Percentiles rank a stretch among this genome's conserved stretches.
Conservation (phyloP, 2,797 vertebrate species). For the Novumbra hubbsi region DNA sequence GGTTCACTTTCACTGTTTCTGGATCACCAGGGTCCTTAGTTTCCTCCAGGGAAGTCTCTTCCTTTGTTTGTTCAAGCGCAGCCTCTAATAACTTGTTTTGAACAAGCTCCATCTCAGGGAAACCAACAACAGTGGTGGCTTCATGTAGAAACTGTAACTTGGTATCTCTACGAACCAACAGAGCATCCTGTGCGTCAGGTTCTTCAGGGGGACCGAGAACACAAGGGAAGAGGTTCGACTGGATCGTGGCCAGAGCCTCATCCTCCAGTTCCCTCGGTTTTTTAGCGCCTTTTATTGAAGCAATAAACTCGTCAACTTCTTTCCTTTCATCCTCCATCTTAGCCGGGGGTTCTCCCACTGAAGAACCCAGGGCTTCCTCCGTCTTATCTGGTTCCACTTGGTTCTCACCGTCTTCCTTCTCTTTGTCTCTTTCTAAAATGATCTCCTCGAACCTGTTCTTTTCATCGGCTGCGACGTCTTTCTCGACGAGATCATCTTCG, state of each 20-base stretch:
- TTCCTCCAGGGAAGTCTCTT: conserved; percentile 30
- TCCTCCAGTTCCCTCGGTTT: neutral
- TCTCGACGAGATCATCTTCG: conserved; percentile 11
- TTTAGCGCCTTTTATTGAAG: conserved; percentile 43
- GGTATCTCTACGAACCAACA: conserved; percentile 31
- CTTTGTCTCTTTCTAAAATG: conserved; percentile 40
- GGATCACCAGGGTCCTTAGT: conserved; percentile 14
- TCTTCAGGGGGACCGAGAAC: conserved; percentile 45
- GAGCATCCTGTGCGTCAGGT: conserved; percentile 39
- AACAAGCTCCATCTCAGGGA: conserved; percentile 40
- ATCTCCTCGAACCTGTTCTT: conserved; percentile 17
- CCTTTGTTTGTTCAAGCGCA: conserved; percentile 7
- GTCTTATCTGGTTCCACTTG: neutral
- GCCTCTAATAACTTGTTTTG: conserved; percentile 10
- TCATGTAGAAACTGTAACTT: conserved; percentile 11
- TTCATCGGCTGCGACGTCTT: conserved; percentile 20
- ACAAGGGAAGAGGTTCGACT: conserved; percentile 39
- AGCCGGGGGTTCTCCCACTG: neutral
- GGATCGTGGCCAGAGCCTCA: neutral
- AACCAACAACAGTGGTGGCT: neutral
- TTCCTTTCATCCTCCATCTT: neutral
- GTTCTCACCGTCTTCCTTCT: conserved; percentile 47
- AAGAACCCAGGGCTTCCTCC: neutral
- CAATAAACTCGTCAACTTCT: conserved; percentile 44
- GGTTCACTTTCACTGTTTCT: neutral